Evolutionary conservation across 2,797 vertebrate species (phyloP).

Genomic region (Adrianichthys oophorus): DNA sequence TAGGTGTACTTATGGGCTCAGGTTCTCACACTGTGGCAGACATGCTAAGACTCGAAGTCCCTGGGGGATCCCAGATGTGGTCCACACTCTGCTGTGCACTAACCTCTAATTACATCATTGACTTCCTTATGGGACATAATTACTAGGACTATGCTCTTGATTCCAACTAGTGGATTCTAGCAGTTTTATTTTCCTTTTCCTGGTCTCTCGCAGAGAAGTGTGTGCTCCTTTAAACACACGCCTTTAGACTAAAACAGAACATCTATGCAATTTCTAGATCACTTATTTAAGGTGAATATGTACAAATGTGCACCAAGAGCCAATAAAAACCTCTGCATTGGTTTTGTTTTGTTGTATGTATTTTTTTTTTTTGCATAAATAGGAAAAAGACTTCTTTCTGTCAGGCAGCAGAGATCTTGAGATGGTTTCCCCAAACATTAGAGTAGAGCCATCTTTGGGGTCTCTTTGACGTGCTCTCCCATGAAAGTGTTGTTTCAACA

Average conservation of each 20-base stretch:
- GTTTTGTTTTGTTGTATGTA: slow-evolving; percentile 2
- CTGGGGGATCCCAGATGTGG: slow-evolving; percentile 77
- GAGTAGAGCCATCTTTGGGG: slow-evolving; percentile 55
- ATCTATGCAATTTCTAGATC: no score
- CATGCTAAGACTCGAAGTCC: slow-evolving; percentile 72
- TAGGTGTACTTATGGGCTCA: slow-evolving; percentile 59
- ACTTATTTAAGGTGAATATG: neutral
- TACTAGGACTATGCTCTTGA: slow-evolving; percentile 66
- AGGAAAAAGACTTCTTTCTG: slow-evolving; percentile 2
- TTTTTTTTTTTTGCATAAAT: slow-evolving; percentile 22
- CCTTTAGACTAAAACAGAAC: slow-evolving; percentile 17
- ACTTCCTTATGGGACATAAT: slow-evolving; percentile 71
- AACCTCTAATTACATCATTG: slow-evolving; percentile 80
- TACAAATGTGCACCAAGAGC: neutral
- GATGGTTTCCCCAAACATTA: slow-evolving; percentile 54
- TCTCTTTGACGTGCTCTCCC: slow-evolving; percentile 59
- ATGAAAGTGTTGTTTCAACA: slow-evolving; percentile 76
- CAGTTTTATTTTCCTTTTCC: slow-evolving; percentile 64
- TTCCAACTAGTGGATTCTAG: slow-evolving; percentile 54
- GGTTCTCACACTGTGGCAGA: slow-evolving; percentile 78
- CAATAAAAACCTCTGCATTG: neutral
- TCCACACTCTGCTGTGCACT: slow-evolving; percentile 66
- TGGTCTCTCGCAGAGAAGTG: slow-evolving; percentile 21
- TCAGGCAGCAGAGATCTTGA: slow-evolving; percentile 11
- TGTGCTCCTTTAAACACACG: slow-evolving; percentile 13